These are phyloP conservation scores for Drosophila mulleri DNA, from an alignment of 2,888 invertebrate genomes.

Conservation along the genomic window DNA sequence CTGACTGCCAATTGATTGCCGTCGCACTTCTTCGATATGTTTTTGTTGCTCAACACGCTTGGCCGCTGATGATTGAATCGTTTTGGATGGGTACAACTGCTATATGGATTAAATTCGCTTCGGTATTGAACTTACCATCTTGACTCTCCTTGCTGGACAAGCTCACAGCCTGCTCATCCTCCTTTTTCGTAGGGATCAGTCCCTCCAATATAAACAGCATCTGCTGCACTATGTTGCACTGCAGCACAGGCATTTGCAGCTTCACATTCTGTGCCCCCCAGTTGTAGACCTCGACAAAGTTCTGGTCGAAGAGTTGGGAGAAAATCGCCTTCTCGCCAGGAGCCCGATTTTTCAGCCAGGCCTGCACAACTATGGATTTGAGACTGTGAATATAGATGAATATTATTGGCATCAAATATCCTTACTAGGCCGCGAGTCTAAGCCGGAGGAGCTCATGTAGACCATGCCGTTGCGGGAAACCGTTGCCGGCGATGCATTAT, in stretches of 20 bases:
- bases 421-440: conserved; percentile 94
- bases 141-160: conserved; percentile 86
- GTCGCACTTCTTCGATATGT: conserved; percentile 69
- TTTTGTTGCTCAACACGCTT: conserved; percentile 74
- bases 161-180: conserved; percentile 86
- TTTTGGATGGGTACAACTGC: conserved; percentile 38
- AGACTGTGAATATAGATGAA: background rate
- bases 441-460: conserved; percentile 98
- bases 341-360: conserved; percentile 91
- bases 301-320: conserved; percentile 90
- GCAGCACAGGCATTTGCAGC: conserved; percentile 94
- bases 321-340: conserved; percentile 88
- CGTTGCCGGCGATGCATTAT: conserved; percentile 98
- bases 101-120: background rate
- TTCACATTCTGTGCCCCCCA: conserved; percentile 94
- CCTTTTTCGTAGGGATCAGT: conserved; percentile 90
- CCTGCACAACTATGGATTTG: conserved; percentile 88
- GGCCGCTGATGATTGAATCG: conserved; percentile 67
- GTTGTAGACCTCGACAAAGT: conserved; percentile 90
- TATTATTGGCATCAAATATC: background rate
- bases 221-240: conserved; percentile 95
- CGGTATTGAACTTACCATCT: conserved; percentile 83
- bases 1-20: conserved; percentile 78
- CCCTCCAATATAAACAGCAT: conserved; percentile 94
- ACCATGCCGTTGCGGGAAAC: conserved; percentile 97